Evolutionary conservation across 2,113 vertebrate genomes (phyloP).

Genomic region (Danio rerio): GRCz12tu NC_133188.1:26649501-26650000

Average conservation of each 20-base stretch:
- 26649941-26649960: background rate
- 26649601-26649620: constrained; percentile 26
- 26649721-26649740: background rate
- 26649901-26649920: background rate
- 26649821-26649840: background rate
- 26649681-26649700: background rate
- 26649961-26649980: background rate
- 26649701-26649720: constrained; percentile 5
- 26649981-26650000: constrained; percentile 33
- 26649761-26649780: background rate
- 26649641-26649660: constrained; percentile 44
- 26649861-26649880: constrained; percentile 9
- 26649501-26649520: constrained; percentile 22
- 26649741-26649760: background rate
- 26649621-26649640: constrained; percentile 23
- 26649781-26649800: background rate
- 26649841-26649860: background rate
- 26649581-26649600: constrained; percentile 29
- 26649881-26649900: constrained; percentile 15
- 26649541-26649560: constrained; percentile 33
- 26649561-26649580: constrained; percentile 30
- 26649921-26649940: background rate
- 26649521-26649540: constrained; percentile 13
- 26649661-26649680: constrained; percentile 32
- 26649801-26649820: background rate